These are phyloP conservation scores for Patella pellucida DNA, from an alignment of 2,888 invertebrate species.

Conservation along the genomic window DNA sequence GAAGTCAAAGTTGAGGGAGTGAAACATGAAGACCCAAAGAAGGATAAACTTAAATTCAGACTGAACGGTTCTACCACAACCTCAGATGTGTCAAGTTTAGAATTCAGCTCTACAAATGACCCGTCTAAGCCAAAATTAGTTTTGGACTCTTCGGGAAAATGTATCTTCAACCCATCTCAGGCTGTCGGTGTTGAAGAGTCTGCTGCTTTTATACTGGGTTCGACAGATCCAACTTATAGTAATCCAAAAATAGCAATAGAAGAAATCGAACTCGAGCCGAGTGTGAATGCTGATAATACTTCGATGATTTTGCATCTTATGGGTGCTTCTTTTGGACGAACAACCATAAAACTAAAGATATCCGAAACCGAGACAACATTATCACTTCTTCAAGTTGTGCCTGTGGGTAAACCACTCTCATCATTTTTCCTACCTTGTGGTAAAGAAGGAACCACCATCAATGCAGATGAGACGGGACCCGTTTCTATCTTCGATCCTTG, in stretches of 20 bases:
- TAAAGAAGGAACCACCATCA: not conserved
- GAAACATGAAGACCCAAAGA: not conserved
- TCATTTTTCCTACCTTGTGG: constrained; percentile 5
- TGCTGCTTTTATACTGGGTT: not conserved
- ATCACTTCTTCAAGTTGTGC: not conserved
- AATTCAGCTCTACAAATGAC: not conserved
- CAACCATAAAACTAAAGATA: not conserved
- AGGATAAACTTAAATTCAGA: not conserved
- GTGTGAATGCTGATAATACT: not conserved
- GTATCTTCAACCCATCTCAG: not conserved
- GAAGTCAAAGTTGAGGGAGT: not conserved
- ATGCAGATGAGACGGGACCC: not conserved
- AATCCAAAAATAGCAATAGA: not conserved
- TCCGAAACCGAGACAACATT: not conserved
- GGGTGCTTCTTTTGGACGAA: not conserved
- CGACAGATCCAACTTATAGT: not conserved
- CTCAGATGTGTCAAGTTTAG: not conserved
- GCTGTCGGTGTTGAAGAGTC: not conserved
- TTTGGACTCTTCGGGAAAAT: not conserved
- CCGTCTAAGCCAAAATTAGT: not conserved
- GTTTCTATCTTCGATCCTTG: not conserved
- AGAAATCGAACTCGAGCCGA: not conserved
- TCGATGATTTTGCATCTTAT: not conserved
- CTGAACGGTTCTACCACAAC: not conserved
- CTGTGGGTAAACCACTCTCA: not conserved